phyloP scores from a whole-genome alignment of 2,113 vertebrate species.

The Pionites leucogaster region DNA sequence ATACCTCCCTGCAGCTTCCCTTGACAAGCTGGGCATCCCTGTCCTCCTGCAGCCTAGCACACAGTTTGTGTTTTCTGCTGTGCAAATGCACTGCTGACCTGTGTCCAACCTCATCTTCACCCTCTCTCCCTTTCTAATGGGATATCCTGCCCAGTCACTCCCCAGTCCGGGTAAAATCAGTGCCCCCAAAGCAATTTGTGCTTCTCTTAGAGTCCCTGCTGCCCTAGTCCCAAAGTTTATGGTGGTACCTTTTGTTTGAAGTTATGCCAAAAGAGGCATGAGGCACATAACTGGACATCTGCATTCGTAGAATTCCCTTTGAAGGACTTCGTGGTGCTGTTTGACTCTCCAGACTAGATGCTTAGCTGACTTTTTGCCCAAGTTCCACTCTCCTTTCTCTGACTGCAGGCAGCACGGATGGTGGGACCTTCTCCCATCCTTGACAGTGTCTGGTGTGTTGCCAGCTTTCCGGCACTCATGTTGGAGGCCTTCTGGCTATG shows the following conservation, averaged over 20 bases:
- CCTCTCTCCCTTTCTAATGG: not conserved
- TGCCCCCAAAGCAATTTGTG: not conserved
- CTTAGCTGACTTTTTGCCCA: not conserved
- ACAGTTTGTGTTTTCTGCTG: rapidly evolving
- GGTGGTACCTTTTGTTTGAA: not conserved
- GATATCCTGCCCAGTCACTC: not conserved
- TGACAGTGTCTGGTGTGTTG: not conserved
- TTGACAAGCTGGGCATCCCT: not conserved
- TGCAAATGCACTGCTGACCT: not conserved
- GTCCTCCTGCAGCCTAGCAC: not conserved
- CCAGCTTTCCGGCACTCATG: not conserved
- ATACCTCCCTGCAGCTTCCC: not conserved
- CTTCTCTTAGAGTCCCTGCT: not conserved
- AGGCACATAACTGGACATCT: not conserved
- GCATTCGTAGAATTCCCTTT: not conserved
- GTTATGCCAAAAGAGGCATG: not conserved
- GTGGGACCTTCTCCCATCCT: not conserved
- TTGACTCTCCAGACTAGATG: not conserved
- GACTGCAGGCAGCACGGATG: not conserved
- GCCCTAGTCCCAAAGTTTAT: not conserved
- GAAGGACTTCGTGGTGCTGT: not conserved
- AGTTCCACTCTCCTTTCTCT: not conserved
- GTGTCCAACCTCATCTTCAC: not conserved
- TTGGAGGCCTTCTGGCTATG: not conserved
- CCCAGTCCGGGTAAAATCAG: not conserved